Evolutionary conservation across 2,888 invertebrate genomes (phyloP).

Genomic region (Zhuqinia jingwanae): DNA sequence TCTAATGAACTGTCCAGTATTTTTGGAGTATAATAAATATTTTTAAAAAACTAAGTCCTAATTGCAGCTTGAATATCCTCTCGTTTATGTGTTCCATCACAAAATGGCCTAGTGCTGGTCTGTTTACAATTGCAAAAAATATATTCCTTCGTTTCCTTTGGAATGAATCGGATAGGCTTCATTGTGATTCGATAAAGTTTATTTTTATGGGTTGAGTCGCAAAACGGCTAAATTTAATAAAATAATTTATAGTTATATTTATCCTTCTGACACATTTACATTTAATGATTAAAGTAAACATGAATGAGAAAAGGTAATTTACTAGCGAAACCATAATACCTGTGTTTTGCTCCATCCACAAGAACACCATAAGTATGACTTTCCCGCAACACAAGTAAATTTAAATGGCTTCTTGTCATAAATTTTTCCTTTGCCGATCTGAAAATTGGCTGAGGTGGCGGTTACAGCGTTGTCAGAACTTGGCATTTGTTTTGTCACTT

Average conservation of each 20-base stretch:
- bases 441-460: conserved; percentile 80
- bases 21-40: too few species aligned
- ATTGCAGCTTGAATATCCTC: conserved; percentile 84
- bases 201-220: conserved; percentile 95
- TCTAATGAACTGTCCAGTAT: too few species aligned
- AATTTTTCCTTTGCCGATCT: conserved; percentile 87
- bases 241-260: not conserved
- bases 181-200: conserved; percentile 87
- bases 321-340: conserved; percentile 80
- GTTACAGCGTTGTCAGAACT: conserved; percentile 21
- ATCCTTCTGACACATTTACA: not conserved
- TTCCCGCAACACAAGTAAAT: conserved; percentile 86
- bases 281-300: too few species aligned
- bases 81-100: conserved; percentile 96
- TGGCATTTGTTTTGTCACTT: not conserved
- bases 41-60: conserved; percentile 64
- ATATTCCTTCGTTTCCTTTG: conserved; percentile 93
- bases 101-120: conserved; percentile 95
- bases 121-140: conserved; percentile 99
- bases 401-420: conserved; percentile 96
- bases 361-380: conserved; percentile 93
- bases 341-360: conserved; percentile 95
- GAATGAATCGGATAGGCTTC: conserved; percentile 91
- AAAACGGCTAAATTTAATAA: conserved; percentile 87
- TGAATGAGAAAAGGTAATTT: conserved; percentile 10